These are phyloP conservation scores for Cephalopholis sonnerati DNA, from an alignment of 2,113 vertebrate species.

Conservation along the genomic window DNA sequence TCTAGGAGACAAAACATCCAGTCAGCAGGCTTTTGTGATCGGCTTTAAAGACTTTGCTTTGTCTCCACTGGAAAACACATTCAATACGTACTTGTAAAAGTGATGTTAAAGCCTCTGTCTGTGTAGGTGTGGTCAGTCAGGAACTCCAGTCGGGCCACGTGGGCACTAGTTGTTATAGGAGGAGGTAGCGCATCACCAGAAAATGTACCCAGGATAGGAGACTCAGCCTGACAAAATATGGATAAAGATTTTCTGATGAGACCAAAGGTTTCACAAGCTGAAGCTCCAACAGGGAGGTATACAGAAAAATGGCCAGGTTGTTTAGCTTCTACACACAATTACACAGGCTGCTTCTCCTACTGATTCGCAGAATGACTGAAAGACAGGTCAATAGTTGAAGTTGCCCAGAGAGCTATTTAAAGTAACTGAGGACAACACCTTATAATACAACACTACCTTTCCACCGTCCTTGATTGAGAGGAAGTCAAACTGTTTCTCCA, in stretches of 20 bases:
- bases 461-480: conserved; percentile 95
- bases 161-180: conserved; percentile 96
- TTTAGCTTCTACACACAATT: conserved; percentile 25
- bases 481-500: conserved; percentile 99
- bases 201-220: conserved; percentile 95
- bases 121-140: conserved; percentile 99
- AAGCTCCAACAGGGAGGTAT: background rate
- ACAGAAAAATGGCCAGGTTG: conserved; percentile 5
- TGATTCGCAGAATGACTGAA: background rate
- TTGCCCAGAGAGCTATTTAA: conserved; percentile 9
- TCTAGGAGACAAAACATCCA: conserved; percentile 24
- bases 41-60: conserved; percentile 36
- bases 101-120: conserved; percentile 98
- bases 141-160: conserved; percentile 95
- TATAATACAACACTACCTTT: conserved; percentile 74
- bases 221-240: conserved; percentile 85
- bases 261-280: background rate
- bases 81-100: conserved; percentile 93
- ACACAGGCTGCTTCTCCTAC: conserved; percentile 5
- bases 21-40: conserved; percentile 15
- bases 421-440: conserved; percentile 3
- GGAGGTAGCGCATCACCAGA: conserved; percentile 93
- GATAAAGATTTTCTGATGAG: conserved; percentile 8
- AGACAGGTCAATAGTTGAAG: conserved; percentile 17
- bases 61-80: background rate